Conservation (phyloP, 2,888 invertebrate species). For the Chalcosyrphus nemorum region DNA sequence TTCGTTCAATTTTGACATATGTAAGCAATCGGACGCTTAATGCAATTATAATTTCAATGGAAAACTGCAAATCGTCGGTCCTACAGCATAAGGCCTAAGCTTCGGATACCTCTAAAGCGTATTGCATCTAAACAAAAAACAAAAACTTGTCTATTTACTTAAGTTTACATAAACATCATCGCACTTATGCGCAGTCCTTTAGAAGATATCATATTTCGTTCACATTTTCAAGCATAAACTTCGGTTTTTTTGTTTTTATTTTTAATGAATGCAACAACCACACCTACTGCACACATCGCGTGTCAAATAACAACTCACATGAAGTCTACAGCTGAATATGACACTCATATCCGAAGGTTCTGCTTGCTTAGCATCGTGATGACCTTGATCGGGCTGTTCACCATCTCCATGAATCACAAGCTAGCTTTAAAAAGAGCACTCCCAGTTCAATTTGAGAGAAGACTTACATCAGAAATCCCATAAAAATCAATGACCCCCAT, state of each 20-base stretch:
- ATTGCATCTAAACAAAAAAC: too few relatives aligned
- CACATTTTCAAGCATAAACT: neutral
- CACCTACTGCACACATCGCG: neutral
- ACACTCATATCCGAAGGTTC: neutral
- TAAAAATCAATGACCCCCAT: slow-evolving; percentile 24
- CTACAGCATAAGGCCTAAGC: too few relatives aligned
- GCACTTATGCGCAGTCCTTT: neutral
- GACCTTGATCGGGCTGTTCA: neutral
- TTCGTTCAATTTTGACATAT: too few relatives aligned
- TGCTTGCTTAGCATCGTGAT: neutral
- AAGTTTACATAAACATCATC: too few relatives aligned
- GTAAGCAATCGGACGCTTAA: too few relatives aligned
- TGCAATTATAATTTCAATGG: too few relatives aligned
- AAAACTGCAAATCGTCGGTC: too few relatives aligned
- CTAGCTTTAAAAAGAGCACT: neutral
- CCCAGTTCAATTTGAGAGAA: neutral
- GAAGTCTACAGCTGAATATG: neutral
- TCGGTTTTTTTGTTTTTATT: too few relatives aligned
- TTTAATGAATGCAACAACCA: neutral
- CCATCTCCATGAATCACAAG: neutral
- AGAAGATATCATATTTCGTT: neutral
- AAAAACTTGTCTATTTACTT: too few relatives aligned
- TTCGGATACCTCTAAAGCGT: too few relatives aligned
- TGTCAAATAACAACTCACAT: neutral
- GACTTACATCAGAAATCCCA: neutral